Evolutionary conservation across 2,797 vertebrate genomes (phyloP), one percentile per base, ranked within the genome.

Genomic region (Pseudochaenichthys georgianus): DNA sequence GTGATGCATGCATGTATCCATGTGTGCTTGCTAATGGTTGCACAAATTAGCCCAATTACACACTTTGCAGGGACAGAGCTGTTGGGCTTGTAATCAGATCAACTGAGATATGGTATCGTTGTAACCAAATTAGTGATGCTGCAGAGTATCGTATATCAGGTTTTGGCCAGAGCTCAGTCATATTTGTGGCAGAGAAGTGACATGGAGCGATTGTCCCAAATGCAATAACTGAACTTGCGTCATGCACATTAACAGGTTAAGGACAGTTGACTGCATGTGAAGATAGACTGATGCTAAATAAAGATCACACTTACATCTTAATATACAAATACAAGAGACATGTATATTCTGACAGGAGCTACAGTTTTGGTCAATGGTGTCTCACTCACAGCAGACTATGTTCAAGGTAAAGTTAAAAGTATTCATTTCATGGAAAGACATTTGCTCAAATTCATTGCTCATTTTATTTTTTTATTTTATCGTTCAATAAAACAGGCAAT

Each of bases 61-160:
- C 67, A 64, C 55, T 75, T 70, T 62, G 52, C 51, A 28, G 77
- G 64, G 64, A 78, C 72, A 73, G 76, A 59, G 80, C 78, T 81
- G 64, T 77, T 69, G 73, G 19, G 57, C 79, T 82, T 68, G 78
- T 85, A 67, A 94, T 91, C 70, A 57, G 80, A 92, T 94, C 79
- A 92, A 59, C 75, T 77, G 83, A 82, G 88, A 92, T 92, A 86
- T 82, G 80, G 81, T 87, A 87, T 91, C 90, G 66, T 73, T 85
- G 72, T 93, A 93, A 94, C 89, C 77, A 87, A 48, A 91, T 94
- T 92, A 94, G 87, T 62, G 83, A 83, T 81, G 85, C 82, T 89
- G 88, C 89, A 86, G 87, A 87, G 87, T 85, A 66, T 86, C 81
- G 83, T 89, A 82, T 92, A 87, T 93, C 91, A 91, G 82, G 90